phyloP scores from a whole-genome alignment of 2,113 vertebrate genomes.

The Engystomops pustulosus region DNA sequence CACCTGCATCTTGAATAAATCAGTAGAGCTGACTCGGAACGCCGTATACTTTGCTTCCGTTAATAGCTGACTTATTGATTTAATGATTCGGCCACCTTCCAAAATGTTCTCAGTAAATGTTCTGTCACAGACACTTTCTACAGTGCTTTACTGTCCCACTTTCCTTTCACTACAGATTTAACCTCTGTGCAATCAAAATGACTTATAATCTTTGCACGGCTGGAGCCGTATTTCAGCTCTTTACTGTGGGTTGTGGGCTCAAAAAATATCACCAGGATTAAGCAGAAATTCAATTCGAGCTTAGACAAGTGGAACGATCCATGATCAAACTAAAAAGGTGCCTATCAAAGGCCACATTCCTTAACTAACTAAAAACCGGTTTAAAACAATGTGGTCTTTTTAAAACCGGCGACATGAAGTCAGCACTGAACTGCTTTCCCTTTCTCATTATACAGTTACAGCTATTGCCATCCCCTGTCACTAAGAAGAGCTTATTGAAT shows the following conservation, averaged over 20 bases:
- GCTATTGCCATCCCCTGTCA: too few relatives aligned
- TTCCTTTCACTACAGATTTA: conserved; percentile 25
- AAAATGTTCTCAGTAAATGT: conserved; percentile 36
- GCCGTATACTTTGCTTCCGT: conserved; percentile 1
- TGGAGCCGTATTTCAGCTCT: not conserved
- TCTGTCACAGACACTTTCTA: conserved; percentile 28
- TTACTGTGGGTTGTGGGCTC: not conserved
- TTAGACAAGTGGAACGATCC: not conserved
- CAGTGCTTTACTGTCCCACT: conserved; percentile 26
- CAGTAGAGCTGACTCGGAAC: not conserved
- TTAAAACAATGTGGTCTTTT: not conserved
- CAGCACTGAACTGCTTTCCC: too few relatives aligned
- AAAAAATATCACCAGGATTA: not conserved
- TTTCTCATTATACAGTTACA: too few relatives aligned
- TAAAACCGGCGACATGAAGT: too few relatives aligned
- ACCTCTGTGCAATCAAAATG: not conserved
- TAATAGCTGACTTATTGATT: conserved; percentile 43
- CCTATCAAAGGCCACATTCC: not conserved
- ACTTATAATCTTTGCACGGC: not conserved
- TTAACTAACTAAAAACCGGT: not conserved
- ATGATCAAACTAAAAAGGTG: not conserved
- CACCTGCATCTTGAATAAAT: conserved; percentile 5
- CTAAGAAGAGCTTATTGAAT: too few relatives aligned
- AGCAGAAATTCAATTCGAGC: not conserved
- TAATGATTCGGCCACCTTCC: conserved; percentile 34